These are phyloP conservation scores for Tethea ocularis DNA, from an alignment of 2,888 invertebrate genomes.

Conservation along the genomic window DNA sequence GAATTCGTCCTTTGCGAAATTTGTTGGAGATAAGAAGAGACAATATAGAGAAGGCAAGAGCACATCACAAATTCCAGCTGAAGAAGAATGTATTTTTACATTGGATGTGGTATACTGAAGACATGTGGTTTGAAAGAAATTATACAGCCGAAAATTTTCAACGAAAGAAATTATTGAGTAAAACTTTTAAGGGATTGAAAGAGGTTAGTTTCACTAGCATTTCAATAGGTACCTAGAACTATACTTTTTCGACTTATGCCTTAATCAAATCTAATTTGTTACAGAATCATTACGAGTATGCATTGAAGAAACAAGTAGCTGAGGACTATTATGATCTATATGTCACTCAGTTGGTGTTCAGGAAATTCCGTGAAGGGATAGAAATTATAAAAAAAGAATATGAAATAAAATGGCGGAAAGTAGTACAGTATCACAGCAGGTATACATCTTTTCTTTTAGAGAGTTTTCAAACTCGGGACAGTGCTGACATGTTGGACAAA, in stretches of 20 bases:
- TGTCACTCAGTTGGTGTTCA: slow-evolving; percentile 79
- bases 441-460: slow-evolving; percentile 37
- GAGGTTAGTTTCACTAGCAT: slow-evolving; percentile 48
- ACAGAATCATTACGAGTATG: slow-evolving; percentile 70
- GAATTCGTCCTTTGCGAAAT: slow-evolving; percentile 61
- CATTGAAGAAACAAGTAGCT: slow-evolving; percentile 87
- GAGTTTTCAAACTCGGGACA: no score
- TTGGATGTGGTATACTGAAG: slow-evolving; percentile 81
- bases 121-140: slow-evolving; percentile 78
- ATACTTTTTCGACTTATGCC: neutral
- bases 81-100: slow-evolving; percentile 76
- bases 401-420: slow-evolving; percentile 72
- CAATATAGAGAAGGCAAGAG: slow-evolving; percentile 72
- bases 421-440: slow-evolving; percentile 77
- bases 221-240: no score
- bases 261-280: slow-evolving; percentile 18
- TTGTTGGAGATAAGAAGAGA: slow-evolving; percentile 63
- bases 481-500: no score
- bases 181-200: slow-evolving; percentile 74
- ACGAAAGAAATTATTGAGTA: slow-evolving; percentile 73
- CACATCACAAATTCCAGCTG: slow-evolving; percentile 71
- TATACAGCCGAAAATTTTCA: slow-evolving; percentile 83
- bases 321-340: slow-evolving; percentile 88
- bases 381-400: slow-evolving; percentile 71
- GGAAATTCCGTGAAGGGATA: slow-evolving; percentile 74